Evolutionary conservation across 2,888 invertebrate genomes (phyloP).

Genomic region (Xylota segnis): DNA sequence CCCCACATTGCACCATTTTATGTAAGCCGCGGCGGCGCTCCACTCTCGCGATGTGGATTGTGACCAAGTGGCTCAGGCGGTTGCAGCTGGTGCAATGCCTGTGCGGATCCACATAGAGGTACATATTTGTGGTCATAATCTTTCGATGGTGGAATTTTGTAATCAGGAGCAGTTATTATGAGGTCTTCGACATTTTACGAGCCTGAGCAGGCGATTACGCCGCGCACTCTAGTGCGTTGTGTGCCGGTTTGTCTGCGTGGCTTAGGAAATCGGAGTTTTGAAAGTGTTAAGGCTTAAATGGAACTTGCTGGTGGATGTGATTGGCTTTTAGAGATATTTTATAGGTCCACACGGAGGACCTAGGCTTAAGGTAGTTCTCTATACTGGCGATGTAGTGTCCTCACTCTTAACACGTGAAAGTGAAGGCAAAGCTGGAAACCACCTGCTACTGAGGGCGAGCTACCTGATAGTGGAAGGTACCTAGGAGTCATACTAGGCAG

Average conservation of each 20-base stretch:
- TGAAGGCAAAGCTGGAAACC: too few relatives aligned
- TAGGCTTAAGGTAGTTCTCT: too few relatives aligned
- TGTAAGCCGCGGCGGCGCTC: constrained; percentile 1
- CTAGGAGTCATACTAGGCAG: too few relatives aligned
- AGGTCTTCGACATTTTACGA: constrained; percentile 45
- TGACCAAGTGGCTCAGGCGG: constrained; percentile 45
- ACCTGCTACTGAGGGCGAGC: too few relatives aligned
- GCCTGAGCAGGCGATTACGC: constrained; percentile 7
- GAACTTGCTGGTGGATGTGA: too few relatives aligned
- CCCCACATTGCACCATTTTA: constrained; percentile 68
- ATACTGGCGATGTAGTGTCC: too few relatives aligned
- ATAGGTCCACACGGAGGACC: too few relatives aligned
- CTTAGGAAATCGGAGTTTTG: constrained; percentile 12
- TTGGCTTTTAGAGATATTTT: too few relatives aligned
- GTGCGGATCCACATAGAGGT: background rate
- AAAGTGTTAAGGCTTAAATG: constrained; percentile 4
- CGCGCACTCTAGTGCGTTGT: constrained; percentile 8
- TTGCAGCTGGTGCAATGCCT: constrained; percentile 23
- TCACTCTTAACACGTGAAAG: too few relatives aligned
- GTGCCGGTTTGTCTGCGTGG: too few relatives aligned
- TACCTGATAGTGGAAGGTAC: too few relatives aligned
- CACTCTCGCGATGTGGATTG: constrained; percentile 44
- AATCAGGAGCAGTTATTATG: constrained; percentile 68
- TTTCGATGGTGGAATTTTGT: constrained; percentile 55
- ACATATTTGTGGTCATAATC: constrained; percentile 60